These are phyloP conservation scores for Felis catus DNA, from an alignment of 2,113 vertebrate species.

Conservation along the genomic window F.catus_Fca126_mat1.0 CM031417.1:80247001-80247500, in stretches of 20 bases:
- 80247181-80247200: conserved; percentile 45
- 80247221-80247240: conserved; percentile 27
- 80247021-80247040: conserved; percentile 55
- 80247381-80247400: background rate
- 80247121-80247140: conserved; percentile 61
- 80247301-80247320: background rate
- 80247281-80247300: background rate
- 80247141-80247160: conserved; percentile 61
- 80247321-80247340: background rate
- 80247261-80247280: conserved; percentile 33
- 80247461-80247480: background rate
- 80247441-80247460: background rate
- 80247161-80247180: conserved; percentile 62
- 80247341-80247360: background rate
- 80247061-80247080: conserved; percentile 68
- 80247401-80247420: background rate
- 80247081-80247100: conserved; percentile 53
- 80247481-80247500: background rate
- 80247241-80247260: conserved; percentile 67
- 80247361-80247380: background rate
- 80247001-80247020: conserved; percentile 49
- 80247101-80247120: conserved; percentile 66
- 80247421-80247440: background rate
- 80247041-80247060: conserved; percentile 60
- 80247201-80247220: conserved; percentile 56